Conservation (phyloP, 2,888 invertebrate species). For the Sphaeridia pumilis region DNA sequence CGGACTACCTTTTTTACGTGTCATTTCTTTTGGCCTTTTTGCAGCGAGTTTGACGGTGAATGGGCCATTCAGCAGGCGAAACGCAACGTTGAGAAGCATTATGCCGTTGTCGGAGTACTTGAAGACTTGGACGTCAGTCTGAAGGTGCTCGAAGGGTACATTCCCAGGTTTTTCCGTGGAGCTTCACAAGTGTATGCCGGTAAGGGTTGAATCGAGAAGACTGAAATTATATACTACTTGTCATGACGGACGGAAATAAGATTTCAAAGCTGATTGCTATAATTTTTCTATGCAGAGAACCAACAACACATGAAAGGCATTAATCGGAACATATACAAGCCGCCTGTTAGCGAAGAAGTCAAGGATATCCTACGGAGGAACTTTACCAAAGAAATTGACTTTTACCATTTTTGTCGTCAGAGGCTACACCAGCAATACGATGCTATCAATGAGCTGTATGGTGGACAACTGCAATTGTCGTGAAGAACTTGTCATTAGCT, state of each 20-base stretch:
- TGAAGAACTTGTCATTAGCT: too few species aligned
- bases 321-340: conserved; percentile 76
- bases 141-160: conserved; percentile 70
- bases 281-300: conserved; percentile 35
- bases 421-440: conserved; percentile 66
- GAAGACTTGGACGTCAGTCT: conserved; percentile 78
- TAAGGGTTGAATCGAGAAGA: conserved; percentile 42
- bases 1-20: conserved; percentile 9
- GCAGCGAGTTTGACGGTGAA: conserved; percentile 69
- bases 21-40: too few species aligned
- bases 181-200: conserved; percentile 68
- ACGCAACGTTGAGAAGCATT: conserved; percentile 70
- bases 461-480: too few species aligned
- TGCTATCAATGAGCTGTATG: too few species aligned
- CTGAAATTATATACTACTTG: too few species aligned
- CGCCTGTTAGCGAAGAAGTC: conserved; percentile 70
- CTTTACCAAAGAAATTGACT: conserved; percentile 79
- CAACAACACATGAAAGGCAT: conserved; percentile 42
- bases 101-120: conserved; percentile 76
- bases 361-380: conserved; percentile 73
- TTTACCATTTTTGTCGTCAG: conserved; percentile 80
- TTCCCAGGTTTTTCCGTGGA: conserved; percentile 71
- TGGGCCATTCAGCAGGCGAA: conserved; percentile 75
- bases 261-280: too few species aligned
- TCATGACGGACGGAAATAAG: too few species aligned